Conservation (phyloP, 2,888 invertebrate genomes). For the Tethea ocularis region DNA sequence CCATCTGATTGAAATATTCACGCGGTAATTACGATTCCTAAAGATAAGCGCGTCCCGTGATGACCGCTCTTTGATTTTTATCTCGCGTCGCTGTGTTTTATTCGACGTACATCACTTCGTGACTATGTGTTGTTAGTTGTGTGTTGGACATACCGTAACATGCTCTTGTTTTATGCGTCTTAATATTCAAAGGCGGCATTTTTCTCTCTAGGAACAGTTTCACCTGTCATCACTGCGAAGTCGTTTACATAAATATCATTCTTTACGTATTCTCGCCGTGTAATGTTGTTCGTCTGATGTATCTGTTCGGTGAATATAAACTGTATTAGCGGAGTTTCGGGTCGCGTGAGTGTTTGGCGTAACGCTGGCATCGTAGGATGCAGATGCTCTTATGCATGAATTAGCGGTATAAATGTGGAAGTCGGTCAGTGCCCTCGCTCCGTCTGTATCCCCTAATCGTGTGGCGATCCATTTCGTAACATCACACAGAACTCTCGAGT, state of each 20-base stretch:
- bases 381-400: conserved; percentile 76
- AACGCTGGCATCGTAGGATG: conserved; percentile 55
- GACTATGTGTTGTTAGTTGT: conserved; percentile 46
- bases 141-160: conserved; percentile 51
- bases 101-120: conserved; percentile 61
- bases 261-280: conserved; percentile 71
- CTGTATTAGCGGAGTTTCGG: conserved; percentile 52
- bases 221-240: conserved; percentile 68
- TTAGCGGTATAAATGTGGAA: conserved; percentile 80
- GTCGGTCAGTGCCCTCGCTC: conserved; percentile 79
- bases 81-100: conserved; percentile 48
- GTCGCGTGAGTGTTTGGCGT: conserved; percentile 43
- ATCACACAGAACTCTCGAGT: conserved; percentile 59
- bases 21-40: conserved; percentile 74
- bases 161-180: conserved; percentile 53
- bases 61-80: conserved; percentile 55
- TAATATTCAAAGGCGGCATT: conserved; percentile 62
- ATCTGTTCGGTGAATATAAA: conserved; percentile 71
- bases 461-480: conserved; percentile 72
- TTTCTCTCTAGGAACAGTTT: conserved; percentile 68
- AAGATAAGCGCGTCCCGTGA: conserved; percentile 62
- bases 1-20: conserved; percentile 78
- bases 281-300: conserved; percentile 45
- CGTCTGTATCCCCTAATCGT: conserved; percentile 73
- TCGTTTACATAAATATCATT: conserved; percentile 72